Evolutionary conservation across 1,140 invertebrate species (phyloP), one percentile per base, ranked within the genome.

Genomic region (Atta texana): DNA sequence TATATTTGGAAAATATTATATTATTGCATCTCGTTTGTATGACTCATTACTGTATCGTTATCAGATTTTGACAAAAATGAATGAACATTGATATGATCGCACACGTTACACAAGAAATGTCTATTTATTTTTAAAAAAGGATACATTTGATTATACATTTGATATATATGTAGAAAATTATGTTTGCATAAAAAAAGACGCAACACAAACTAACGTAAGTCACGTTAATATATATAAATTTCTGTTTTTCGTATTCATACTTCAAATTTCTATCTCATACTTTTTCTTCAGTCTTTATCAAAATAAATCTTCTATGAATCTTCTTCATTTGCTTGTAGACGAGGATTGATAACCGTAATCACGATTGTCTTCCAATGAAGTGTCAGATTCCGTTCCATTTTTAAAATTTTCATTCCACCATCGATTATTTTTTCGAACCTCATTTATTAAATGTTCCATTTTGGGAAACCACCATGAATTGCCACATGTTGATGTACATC

Each of bases 311-410:
- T 2, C 21, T 31, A 0, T 34, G 8, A 44, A 12, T 49, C 3
- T 24, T 16, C 31, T 39, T 90, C 61, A 94, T 93, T 94, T 94
- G 55, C 91, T 93, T 49, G 92, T 87, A 21, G 93, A 94, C 28
- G 92, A 93, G 8, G 92, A 93, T 71, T 92, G 92, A 82, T 94
- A 94, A 72, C 93, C 93, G 21, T 87, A 92, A 87, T 94, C 93
- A 4, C 81, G 87, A 77, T 71, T 91, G 28, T 93, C 92, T 71
- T 93, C 91, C 6, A 88, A 44, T 66, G 88, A 59, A 63, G 61
- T 57, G 6, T 92, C 85, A 21, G 76, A 85, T 68, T 88, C 85
- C 8, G 72, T 86, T 72, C 39, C 80, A 7, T 87, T 87, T 3
- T 28, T 81, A 64, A 80, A 63, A 61, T 88, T 88, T 81, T 88